Base-by-base conservation (phyloP, 2,888 invertebrate genomes). In the Oxystoma pomonae region DNA sequence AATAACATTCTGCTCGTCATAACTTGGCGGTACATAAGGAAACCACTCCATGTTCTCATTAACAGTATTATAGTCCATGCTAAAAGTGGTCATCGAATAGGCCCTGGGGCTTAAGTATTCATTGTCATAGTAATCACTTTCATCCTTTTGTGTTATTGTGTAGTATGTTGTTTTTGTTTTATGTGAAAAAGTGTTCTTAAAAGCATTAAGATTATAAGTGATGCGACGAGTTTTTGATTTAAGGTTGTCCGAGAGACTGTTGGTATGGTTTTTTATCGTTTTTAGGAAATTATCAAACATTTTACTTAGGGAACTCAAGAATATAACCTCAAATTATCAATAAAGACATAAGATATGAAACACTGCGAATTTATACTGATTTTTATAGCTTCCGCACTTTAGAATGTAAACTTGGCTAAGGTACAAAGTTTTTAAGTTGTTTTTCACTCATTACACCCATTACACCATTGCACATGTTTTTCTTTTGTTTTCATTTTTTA, bases 41-140 rank as follows among this genome's bases (percentile, higher is more conserved):
- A 75, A 74, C 81, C 81, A 81, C 69, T 79, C 77, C 78, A 81
- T 80, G 71, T 79, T 79, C 61, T 78, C 77, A 66, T 81, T 79
- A 55, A 85, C 76, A 61, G 78, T 75, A 64, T 86, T 85, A 84
- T 86, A 87, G 71, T 83, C 84, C 67, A 85, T 81, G 67, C 76
- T 77, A 64, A 75, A 77, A 55, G 76, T 78, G 57, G 76, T 76
- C 74, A 77, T 74, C 21, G 83, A 82, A 72, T 81, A 81, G 60
- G 85, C 86, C 72, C 85, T 80, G 56, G 86, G 85, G 68, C 85
- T 84, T 72, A 86, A 75, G 70, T 82, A 83, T 73, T 80, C 81
- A 71, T 80, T 78, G 57, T 74, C 74, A 64, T 74, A 75, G 67
- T 73, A 76, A 67, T 80, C 78, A 61, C 74, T 73, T 59, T 74